phyloP scores from a whole-genome alignment of 1,140 invertebrate genomes.

The Psix sp. region DNA sequence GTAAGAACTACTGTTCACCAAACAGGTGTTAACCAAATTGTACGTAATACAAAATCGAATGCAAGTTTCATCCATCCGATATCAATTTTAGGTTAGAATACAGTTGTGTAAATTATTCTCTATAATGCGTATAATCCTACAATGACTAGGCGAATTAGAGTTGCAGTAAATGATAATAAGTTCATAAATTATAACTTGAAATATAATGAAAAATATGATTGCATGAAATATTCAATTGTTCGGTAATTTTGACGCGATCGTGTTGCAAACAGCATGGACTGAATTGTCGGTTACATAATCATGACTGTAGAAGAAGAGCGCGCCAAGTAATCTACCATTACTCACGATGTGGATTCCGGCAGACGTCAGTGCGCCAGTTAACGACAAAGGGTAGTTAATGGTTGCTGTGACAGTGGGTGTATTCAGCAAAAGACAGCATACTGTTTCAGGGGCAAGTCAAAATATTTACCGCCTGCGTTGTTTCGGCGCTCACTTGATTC shows the following conservation, averaged over 20 bases:
- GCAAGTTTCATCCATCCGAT: background rate
- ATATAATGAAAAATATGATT: no score
- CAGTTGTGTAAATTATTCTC: no score
- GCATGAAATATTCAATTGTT: no score
- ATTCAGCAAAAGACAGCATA: conserved; percentile 39
- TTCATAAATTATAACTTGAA: no score
- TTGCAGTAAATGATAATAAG: no score
- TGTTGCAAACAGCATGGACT: no score
- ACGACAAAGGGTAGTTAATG: conserved; percentile 57
- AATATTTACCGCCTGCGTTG: conserved; percentile 55
- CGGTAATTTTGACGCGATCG: no score
- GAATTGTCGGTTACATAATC: conserved; percentile 48
- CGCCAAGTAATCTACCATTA: conserved; percentile 50
- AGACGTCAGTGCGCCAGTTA: conserved; percentile 46
- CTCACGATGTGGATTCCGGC: conserved; percentile 51
- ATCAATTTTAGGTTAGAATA: no score
- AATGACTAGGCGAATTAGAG: no score
- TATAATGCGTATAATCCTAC: no score
- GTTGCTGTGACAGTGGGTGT: conserved; percentile 42
- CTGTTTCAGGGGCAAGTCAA: conserved; percentile 49
- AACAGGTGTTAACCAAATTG: conserved; percentile 1
- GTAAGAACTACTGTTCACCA: conserved; percentile 17
- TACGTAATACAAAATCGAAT: background rate
- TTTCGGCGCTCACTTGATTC: conserved; percentile 23
- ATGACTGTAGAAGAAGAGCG: conserved; percentile 17